Conservation (phyloP, 2,113 vertebrate genomes). For the Cepphus grylle region DNA sequence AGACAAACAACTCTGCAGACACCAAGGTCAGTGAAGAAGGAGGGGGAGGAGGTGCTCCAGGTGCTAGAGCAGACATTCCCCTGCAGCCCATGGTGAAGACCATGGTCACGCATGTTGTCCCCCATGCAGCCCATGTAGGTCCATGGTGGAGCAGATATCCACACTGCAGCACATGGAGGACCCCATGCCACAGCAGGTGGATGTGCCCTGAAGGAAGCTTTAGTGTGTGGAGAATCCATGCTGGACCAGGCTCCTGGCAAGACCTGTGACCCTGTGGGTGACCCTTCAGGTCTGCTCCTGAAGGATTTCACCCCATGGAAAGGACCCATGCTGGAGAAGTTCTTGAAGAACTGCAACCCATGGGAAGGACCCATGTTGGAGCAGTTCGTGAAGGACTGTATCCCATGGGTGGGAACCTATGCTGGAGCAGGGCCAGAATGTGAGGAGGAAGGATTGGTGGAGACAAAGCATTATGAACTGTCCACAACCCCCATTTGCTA, state of each 20-base stretch:
- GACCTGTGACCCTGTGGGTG: not conserved
- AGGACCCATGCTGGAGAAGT: not conserved
- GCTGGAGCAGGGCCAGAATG: not conserved
- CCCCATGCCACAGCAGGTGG: not conserved
- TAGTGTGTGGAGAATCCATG: not conserved
- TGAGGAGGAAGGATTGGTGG: not conserved
- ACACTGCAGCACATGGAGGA: not conserved
- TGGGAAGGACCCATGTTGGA: not conserved
- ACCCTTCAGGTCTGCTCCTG: not conserved
- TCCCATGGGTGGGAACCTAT: not conserved
- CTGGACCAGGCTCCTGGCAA: not conserved
- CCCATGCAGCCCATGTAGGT: not conserved
- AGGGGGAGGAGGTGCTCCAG: not conserved
- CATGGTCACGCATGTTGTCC: not conserved
- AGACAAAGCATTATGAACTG: not conserved
- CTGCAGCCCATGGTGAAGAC: not conserved
- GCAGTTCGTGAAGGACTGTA: not conserved
- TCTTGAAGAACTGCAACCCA: not conserved
- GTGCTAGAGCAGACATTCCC: not conserved
- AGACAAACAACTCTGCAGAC: not conserved
- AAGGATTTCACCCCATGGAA: fast-evolving
- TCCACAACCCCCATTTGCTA: fast-evolving
- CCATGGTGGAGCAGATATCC: not conserved
- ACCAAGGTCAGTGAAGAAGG: not conserved
- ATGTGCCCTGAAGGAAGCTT: not conserved